Evolutionary conservation across 2,888 invertebrate genomes (phyloP).

Genomic region (Galerucella nymphaeae): DNA sequence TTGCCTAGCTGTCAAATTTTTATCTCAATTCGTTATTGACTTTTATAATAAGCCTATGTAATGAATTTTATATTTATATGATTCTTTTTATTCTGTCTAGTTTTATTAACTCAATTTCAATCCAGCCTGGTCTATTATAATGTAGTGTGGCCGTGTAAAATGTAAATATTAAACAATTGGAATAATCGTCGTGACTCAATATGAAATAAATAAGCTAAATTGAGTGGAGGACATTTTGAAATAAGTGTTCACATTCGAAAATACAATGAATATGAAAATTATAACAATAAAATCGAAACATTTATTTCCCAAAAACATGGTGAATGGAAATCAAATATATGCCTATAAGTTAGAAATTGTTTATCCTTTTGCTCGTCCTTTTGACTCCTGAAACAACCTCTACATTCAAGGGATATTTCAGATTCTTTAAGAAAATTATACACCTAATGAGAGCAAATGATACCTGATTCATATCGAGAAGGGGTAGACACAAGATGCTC

Average conservation of each 20-base stretch:
- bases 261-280: not conserved
- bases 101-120: not conserved
- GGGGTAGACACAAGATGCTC: too few species aligned
- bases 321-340: too few species aligned
- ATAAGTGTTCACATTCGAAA: conserved; percentile 32
- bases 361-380: too few species aligned
- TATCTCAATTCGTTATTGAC: too few species aligned
- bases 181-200: conserved; percentile 48
- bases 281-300: not conserved
- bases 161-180: conserved; percentile 47
- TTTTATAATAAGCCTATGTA: too few species aligned
- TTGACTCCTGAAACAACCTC: too few species aligned
- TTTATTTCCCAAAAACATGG: not conserved
- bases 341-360: too few species aligned
- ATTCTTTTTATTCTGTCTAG: not conserved
- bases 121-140: conserved; percentile 19
- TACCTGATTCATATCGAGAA: too few species aligned
- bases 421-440: too few species aligned
- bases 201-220: conserved; percentile 45
- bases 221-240: conserved; percentile 46
- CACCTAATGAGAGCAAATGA: too few species aligned
- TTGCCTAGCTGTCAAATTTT: too few species aligned
- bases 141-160: conserved; percentile 44
- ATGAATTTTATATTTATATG: not conserved
- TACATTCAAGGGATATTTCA: too few species aligned